Conservation (phyloP, 2,888 invertebrate genomes). For the Ptychoptera albimana region DNA sequence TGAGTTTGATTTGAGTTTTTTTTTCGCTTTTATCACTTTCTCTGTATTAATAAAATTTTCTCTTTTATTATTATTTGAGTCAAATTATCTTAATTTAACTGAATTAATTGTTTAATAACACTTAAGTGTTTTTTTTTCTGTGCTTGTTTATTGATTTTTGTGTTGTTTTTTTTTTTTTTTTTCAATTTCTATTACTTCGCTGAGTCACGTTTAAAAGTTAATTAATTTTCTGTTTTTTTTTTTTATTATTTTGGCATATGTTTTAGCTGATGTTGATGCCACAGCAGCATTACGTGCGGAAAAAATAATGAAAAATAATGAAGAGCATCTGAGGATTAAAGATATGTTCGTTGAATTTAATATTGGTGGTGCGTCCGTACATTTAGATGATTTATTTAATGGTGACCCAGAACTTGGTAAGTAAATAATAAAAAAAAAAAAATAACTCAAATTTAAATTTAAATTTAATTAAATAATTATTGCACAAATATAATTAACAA, state of each 20-base stretch:
- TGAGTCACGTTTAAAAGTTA: too few relatives aligned
- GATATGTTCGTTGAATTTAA: constrained; percentile 49
- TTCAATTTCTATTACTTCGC: too few relatives aligned
- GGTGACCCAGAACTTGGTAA: constrained; percentile 41
- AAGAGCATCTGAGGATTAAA: constrained; percentile 42
- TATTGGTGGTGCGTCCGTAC: constrained; percentile 45
- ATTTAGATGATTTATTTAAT: constrained; percentile 55
- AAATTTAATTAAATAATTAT: background rate
- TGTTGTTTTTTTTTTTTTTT: too few relatives aligned
- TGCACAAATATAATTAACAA: too few relatives aligned
- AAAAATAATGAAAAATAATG: constrained; percentile 25
- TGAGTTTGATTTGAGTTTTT: constrained; percentile 37
- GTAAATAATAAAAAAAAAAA: background rate
- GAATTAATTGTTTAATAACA: background rate
- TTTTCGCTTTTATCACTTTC: background rate
- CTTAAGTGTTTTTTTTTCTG: constrained; percentile 2
- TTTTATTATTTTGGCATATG: background rate
- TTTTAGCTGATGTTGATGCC: constrained; percentile 48
- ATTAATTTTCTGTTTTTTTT: background rate
- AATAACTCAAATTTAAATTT: constrained; percentile 27
- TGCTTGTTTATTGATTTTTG: constrained; percentile 4
- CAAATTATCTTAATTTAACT: too few relatives aligned
- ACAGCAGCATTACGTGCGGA: constrained; percentile 43
- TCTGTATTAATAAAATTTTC: background rate
- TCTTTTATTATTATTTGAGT: background rate